A percentile compares a stretch with the other conserved stretches of the same genome.
Conservation (phyloP, 1,140 invertebrate species). For the Drosophila tsacasi region DNA sequence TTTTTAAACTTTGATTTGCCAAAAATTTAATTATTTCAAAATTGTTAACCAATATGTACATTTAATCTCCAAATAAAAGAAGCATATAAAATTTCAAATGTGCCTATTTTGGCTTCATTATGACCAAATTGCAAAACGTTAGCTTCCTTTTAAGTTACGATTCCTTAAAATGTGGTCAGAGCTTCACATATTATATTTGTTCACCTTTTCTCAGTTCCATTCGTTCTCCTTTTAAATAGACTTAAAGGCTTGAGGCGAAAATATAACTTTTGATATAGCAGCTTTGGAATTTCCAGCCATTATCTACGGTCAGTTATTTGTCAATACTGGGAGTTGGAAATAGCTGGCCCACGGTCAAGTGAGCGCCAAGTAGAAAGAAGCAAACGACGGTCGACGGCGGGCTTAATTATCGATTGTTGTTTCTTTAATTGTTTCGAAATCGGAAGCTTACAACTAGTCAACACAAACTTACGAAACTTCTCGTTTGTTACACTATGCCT, state of each 20-base stretch:
- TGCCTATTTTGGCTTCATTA: too few relatives aligned
- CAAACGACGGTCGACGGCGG: background rate
- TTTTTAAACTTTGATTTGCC: too few relatives aligned
- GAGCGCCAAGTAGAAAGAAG: conserved; percentile 18
- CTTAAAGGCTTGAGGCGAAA: background rate
- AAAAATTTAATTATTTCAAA: too few relatives aligned
- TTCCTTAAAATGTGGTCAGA: too few relatives aligned
- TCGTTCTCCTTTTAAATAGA: background rate
- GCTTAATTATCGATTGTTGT: conserved; percentile 50
- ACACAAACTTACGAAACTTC: conserved; percentile 71
- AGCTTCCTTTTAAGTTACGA: background rate
- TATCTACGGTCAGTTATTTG: background rate
- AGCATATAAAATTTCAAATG: too few relatives aligned
- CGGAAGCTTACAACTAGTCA: conserved; percentile 77
- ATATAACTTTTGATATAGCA: conserved; percentile 1
- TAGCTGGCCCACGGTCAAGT: conserved; percentile 15
- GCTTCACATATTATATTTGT: background rate
- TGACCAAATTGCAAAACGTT: too few relatives aligned
- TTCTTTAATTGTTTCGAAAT: conserved; percentile 73
- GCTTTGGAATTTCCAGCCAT: conserved; percentile 11
- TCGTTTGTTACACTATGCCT: conserved; percentile 62
- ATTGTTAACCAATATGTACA: too few relatives aligned
- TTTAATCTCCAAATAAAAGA: too few relatives aligned
- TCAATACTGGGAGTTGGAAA: conserved; percentile 17
- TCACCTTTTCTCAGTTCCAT: background rate